Percentiles rank a stretch among this genome's conserved stretches.
phyloP scores from a whole-genome alignment of 2,797 vertebrate genomes.

The Argya squamiceps region DNA sequence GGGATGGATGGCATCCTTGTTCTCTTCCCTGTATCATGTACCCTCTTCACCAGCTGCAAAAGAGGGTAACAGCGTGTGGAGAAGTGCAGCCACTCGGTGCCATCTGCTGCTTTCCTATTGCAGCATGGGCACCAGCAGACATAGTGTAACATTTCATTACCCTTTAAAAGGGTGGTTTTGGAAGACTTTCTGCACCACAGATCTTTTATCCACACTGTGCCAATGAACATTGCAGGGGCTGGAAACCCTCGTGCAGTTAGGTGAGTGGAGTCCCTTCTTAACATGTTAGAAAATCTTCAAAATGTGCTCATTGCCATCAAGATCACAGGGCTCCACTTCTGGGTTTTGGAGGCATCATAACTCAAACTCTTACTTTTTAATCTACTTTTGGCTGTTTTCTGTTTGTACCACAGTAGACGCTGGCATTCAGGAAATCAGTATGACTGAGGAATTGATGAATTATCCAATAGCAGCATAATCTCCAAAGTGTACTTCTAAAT shows the following conservation, averaged over 20 bases:
- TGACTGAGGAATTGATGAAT: background rate
- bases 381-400: background rate
- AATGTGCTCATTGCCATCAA: background rate
- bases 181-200: background rate
- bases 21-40: background rate
- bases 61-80: fast-evolving
- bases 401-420: background rate
- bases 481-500: background rate
- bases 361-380: background rate
- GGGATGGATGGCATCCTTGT: background rate
- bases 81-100: fast-evolving
- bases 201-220: background rate
- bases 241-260: background rate
- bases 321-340: background rate
- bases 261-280: background rate
- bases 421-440: background rate
- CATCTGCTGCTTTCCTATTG: background rate
- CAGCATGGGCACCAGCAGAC: fast-evolving
- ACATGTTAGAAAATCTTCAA: background rate
- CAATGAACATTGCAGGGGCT: background rate
- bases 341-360: background rate
- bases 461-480: background rate
- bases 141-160: background rate
- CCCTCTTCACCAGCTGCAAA: background rate
- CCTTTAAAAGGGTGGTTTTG: background rate